A percentile compares a stretch with the other conserved stretches of the same genome.
Conservation (phyloP, 1,140 invertebrate species). For the Spodoptera frugiperda region DNA sequence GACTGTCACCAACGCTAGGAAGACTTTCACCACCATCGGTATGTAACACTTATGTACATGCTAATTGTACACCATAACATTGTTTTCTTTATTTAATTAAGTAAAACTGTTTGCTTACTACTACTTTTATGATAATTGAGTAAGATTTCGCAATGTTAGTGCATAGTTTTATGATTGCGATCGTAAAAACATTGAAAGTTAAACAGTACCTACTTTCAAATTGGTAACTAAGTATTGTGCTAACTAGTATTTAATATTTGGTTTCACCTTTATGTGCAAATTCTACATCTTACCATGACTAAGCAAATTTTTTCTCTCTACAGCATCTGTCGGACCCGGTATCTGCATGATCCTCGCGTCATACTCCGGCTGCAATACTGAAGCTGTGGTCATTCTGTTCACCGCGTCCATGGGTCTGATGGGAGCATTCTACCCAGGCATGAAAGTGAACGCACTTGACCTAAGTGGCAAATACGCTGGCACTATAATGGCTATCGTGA, state of each 20-base stretch:
- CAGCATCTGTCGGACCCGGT: conserved; percentile 86
- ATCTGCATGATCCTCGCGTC: conserved; percentile 87
- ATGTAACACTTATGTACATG: conserved; percentile 55
- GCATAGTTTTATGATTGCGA: conserved; percentile 5
- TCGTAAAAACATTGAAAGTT: not conserved
- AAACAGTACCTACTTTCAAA: not conserved
- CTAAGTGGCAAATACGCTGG: conserved; percentile 93
- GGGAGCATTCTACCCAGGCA: conserved; percentile 89
- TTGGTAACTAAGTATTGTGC: not conserved
- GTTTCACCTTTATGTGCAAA: too few relatives aligned
- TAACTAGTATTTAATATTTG: too few relatives aligned
- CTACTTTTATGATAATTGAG: conserved; percentile 23
- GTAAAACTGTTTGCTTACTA: conserved; percentile 22
- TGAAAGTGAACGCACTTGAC: conserved; percentile 92
- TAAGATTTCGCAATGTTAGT: conserved; percentile 9
- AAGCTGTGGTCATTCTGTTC: conserved; percentile 89
- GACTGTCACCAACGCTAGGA: conserved; percentile 87
- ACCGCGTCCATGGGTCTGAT: conserved; percentile 90
- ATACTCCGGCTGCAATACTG: conserved; percentile 87
- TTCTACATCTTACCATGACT: too few relatives aligned
- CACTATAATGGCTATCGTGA: conserved; percentile 92
- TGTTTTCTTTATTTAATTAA: conserved; percentile 26
- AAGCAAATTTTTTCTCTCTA: conserved; percentile 47
- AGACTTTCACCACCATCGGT: conserved; percentile 88
- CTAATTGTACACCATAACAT: conserved; percentile 39